Evolutionary conservation across 2,888 invertebrate genomes (phyloP).

Genomic region (Leucania comma): DNA sequence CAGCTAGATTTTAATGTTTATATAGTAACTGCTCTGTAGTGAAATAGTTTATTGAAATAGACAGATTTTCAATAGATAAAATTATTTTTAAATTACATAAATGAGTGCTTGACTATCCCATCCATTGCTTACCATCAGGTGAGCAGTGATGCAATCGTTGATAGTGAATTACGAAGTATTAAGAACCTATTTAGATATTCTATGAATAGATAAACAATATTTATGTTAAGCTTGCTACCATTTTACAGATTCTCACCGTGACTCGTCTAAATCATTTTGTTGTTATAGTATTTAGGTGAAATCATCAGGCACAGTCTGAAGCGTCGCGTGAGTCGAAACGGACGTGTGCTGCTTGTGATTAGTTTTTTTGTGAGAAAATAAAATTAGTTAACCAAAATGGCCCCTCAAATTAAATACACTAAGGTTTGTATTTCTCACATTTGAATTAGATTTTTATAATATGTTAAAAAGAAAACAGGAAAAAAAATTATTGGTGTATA

Average conservation of each 20-base stretch:
- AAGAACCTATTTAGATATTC: not conserved
- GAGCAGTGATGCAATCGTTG: no score
- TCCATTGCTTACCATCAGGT: no score
- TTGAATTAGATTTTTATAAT: not conserved
- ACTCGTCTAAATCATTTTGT: not conserved
- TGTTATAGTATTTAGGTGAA: conserved; percentile 9
- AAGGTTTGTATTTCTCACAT: conserved; percentile 23
- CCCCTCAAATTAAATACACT: conserved; percentile 43
- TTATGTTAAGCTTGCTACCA: not conserved
- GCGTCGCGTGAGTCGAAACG: conserved; percentile 2
- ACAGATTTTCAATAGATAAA: no score
- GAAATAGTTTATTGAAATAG: no score
- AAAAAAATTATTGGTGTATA: not conserved
- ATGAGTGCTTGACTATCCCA: no score
- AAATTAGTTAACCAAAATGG: conserved; percentile 21
- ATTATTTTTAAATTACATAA: not conserved
- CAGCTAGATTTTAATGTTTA: no score
- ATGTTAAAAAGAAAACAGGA: not conserved
- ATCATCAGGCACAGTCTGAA: conserved; percentile 1
- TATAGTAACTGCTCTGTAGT: no score
- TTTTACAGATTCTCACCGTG: conserved; percentile 8
- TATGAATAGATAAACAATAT: not conserved
- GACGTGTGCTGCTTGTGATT: conserved; percentile 18
- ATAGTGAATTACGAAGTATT: no score
- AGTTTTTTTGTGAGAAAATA: not conserved